Evolutionary conservation across 2,113 vertebrate genomes (phyloP).

Genomic region (Triplophysa siluroides): DNA sequence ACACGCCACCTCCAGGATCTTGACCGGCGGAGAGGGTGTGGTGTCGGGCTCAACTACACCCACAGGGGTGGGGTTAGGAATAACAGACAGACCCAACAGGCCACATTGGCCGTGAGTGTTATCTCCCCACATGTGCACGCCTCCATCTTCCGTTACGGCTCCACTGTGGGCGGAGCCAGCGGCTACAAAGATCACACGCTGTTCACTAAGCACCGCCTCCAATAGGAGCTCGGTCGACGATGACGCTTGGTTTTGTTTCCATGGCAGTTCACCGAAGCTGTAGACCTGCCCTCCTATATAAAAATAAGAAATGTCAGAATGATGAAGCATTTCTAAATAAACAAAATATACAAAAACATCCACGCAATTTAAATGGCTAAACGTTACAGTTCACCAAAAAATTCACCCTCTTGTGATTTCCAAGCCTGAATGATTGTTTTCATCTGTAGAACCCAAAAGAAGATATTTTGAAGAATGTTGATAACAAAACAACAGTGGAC

Average conservation of each 20-base stretch:
- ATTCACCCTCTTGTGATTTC: no score
- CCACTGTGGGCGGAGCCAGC: constrained; percentile 89
- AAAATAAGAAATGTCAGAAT: background rate
- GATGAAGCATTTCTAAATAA: background rate
- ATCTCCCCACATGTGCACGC: constrained; percentile 94
- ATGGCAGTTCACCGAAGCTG: constrained; percentile 87
- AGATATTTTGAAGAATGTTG: no score
- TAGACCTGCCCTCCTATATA: constrained; percentile 87
- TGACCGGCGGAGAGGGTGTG: constrained; percentile 73
- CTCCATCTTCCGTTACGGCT: constrained; percentile 86
- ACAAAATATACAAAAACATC: background rate
- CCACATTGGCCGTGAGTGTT: constrained; percentile 93
- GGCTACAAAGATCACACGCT: constrained; percentile 82
- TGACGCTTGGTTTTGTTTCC: constrained; percentile 74
- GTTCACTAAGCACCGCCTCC: constrained; percentile 82
- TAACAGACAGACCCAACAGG: constrained; percentile 70
- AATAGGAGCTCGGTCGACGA: constrained; percentile 69
- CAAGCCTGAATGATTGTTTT: no score
- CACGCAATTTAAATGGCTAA: background rate
- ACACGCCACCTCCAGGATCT: constrained; percentile 87
- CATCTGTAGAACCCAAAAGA: no score
- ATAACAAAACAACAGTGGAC: no score
- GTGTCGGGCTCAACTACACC: constrained; percentile 79
- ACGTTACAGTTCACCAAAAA: no score
- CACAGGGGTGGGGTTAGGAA: constrained; percentile 84